These are phyloP conservation scores for Mormyrops boulengeri DNA, from an alignment of 2,797 vertebrate genomes.

Conservation along the genomic window DNA sequence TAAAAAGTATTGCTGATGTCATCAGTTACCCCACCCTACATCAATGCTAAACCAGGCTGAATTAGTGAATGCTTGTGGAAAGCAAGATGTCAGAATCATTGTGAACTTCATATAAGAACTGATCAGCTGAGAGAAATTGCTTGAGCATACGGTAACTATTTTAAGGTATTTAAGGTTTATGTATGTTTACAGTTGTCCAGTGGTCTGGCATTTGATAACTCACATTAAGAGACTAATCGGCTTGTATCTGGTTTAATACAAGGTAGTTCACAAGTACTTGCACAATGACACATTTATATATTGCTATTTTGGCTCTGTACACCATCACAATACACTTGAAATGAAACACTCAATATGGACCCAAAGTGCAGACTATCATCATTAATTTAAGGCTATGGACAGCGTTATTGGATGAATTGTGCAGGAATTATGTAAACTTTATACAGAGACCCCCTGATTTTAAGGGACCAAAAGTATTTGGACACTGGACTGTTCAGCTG, in stretches of 20 bases:
- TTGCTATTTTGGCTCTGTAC: too few relatives aligned
- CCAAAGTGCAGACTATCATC: neutral
- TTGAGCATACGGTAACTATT: neutral
- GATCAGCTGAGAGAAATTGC: neutral
- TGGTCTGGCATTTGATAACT: neutral
- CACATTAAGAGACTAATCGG: neutral
- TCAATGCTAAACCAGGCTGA: neutral
- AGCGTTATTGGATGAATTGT: neutral
- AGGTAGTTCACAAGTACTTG: neutral
- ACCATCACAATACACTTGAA: too few relatives aligned
- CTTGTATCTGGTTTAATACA: neutral
- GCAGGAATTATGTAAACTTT: neutral
- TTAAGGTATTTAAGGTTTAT: neutral
- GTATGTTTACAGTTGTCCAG: neutral
- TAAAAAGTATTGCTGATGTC: neutral
- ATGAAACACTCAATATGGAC: neutral
- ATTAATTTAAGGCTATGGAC: neutral
- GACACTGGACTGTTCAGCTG: neutral
- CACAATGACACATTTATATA: neutral
- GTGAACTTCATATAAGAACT: neutral
- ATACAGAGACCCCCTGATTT: neutral
- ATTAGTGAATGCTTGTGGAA: neutral
- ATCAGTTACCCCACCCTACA: neutral
- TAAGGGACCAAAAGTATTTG: neutral
- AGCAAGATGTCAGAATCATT: neutral